These are phyloP conservation scores for Upupa epops DNA, from an alignment of 2,113 vertebrate genomes.

Conservation along the genomic window DNA sequence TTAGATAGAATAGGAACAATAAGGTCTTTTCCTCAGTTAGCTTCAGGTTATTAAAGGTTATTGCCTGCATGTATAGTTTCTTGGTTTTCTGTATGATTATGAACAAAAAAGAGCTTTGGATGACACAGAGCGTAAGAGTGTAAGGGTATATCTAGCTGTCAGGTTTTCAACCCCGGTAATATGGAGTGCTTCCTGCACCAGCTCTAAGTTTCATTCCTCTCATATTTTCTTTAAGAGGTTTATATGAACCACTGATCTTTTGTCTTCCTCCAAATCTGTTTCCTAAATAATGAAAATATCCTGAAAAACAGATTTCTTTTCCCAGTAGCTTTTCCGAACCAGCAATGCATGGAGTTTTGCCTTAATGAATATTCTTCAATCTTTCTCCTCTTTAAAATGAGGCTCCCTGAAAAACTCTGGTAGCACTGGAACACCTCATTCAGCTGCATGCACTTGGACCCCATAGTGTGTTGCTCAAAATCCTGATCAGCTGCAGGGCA, in stretches of 20 bases:
- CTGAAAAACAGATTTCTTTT: not conserved
- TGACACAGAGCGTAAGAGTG: not conserved
- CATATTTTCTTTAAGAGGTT: not conserved
- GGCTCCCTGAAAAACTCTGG: not conserved
- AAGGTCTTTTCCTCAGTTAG: not conserved
- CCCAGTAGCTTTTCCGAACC: not conserved
- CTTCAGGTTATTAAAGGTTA: not conserved
- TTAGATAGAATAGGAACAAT: not conserved
- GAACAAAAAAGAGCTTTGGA: not conserved
- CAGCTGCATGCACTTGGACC: not conserved
- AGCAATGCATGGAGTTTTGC: rapidly evolving
- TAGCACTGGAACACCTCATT: not conserved
- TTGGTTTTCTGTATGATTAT: not conserved
- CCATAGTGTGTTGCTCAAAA: rapidly evolving
- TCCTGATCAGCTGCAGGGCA: rapidly evolving
- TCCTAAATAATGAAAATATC: not conserved
- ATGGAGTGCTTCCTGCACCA: not conserved
- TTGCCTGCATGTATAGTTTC: not conserved
- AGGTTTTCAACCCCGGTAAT: not conserved
- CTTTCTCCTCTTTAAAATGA: not conserved
- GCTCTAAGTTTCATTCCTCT: not conserved
- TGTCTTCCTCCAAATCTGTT: not conserved
- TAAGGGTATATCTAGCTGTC: not conserved
- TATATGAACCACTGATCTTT: not conserved
- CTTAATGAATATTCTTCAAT: not conserved